These are phyloP conservation scores for Synaphobranchus kaupii DNA, from an alignment of 2,797 vertebrate species.

Conservation along the genomic window DNA sequence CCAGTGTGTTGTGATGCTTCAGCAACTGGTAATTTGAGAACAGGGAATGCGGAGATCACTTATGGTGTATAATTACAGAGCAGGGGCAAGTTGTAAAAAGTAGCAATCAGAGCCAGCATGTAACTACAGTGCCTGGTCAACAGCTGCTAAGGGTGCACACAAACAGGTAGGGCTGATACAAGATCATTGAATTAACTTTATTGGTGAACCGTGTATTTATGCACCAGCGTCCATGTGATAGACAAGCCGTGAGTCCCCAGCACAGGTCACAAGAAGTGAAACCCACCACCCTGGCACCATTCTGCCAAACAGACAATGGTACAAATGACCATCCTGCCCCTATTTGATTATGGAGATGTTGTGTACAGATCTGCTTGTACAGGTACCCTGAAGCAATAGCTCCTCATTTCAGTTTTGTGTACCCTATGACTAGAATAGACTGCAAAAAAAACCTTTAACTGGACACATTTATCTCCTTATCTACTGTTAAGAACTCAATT, in stretches of 20 bases:
- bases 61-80: neutral
- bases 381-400: too few relatives aligned
- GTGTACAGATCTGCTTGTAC: too few relatives aligned
- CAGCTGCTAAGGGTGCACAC: neutral
- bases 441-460: too few relatives aligned
- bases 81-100: neutral
- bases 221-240: neutral
- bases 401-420: too few relatives aligned
- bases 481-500: too few relatives aligned
- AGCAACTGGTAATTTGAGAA: neutral
- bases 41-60: neutral
- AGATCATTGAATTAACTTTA: neutral
- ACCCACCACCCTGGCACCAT: too few relatives aligned
- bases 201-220: neutral
- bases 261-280: neutral
- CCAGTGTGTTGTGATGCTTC: neutral
- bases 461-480: too few relatives aligned
- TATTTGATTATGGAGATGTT: too few relatives aligned
- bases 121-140: neutral
- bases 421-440: too few relatives aligned
- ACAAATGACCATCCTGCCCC: too few relatives aligned
- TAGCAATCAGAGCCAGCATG: neutral
- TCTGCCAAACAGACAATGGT: too few relatives aligned
- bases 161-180: neutral
- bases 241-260: neutral